Evolutionary conservation across 2,797 vertebrate genomes (phyloP).

Genomic region (Pipistrellus kuhlii): DNA sequence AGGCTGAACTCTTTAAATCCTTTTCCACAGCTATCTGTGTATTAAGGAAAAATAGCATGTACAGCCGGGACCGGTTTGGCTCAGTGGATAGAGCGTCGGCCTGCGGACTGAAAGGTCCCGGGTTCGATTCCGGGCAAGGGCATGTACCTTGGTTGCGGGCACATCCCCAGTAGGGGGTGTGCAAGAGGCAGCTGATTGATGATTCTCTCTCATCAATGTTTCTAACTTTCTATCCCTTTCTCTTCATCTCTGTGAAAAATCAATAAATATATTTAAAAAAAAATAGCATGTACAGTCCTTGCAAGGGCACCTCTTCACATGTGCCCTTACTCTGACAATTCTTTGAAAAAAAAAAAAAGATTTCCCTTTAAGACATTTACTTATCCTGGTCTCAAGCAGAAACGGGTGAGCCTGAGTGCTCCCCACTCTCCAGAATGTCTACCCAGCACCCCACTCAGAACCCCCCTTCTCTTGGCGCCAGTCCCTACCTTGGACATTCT

Average conservation of each 20-base stretch:
- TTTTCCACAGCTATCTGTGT: neutral
- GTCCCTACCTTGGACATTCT: neutral
- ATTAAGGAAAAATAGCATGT: neutral
- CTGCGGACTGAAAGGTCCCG: too few relatives aligned
- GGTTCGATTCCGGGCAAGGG: too few relatives aligned
- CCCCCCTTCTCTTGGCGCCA: neutral
- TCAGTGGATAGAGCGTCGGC: too few relatives aligned
- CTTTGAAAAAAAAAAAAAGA: constrained; percentile 45
- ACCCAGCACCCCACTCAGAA: neutral
- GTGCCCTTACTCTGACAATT: constrained; percentile 3
- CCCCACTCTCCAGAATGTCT: neutral
- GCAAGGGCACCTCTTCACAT: neutral
- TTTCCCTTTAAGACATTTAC: constrained; percentile 1
- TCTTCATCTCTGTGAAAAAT: too few relatives aligned
- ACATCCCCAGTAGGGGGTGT: too few relatives aligned
- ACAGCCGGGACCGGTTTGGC: too few relatives aligned
- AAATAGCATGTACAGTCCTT: neutral
- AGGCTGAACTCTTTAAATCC: neutral
- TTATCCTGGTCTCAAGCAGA: neutral
- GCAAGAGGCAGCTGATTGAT: too few relatives aligned
- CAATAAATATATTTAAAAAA: too few relatives aligned
- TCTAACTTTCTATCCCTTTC: too few relatives aligned
- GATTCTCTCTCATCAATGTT: too few relatives aligned
- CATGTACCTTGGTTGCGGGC: too few relatives aligned
- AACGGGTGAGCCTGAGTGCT: neutral